Base-by-base conservation (phyloP, 1,140 invertebrate species). In the Pararge aegeria region DNA sequence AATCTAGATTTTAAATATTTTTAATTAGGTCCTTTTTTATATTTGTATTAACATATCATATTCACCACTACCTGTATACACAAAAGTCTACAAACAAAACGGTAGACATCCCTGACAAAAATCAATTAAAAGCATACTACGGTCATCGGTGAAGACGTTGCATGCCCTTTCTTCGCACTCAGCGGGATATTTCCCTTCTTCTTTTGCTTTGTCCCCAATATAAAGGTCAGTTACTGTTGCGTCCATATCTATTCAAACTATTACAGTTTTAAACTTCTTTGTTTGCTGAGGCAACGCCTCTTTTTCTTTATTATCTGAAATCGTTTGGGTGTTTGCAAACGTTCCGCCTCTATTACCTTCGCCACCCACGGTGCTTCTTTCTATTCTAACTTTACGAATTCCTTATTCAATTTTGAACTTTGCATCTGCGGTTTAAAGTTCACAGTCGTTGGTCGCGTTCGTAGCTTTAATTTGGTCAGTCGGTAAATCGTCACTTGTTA, bases 301-400 rank as follows among this genome's bases (percentile, higher is more conserved):
- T 73, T 65, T 77, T 71, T 68, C 57, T 68, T 78, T 70, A 78
- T 74, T 74, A 66, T 68, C 24, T 52, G 30, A 73, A 78, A 77
- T 71, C 70, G 66, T 66, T 75, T 68, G 63, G 61, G 52, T 83
- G 80, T 87, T 87, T 87, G 82, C 78, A 80, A 81, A 85, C 82
- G 66, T 72, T 63, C 80, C 80, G 78, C 78, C 79, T 83, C 49
- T 61, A 60, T 66, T 54, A 62, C 61, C 54, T 57, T 70, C 64
- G 66, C 83, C 83, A 83, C 81, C 81, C 76, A 83, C 78, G 55
- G 80, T 46, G 79, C 15, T 38, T 57, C 68, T 55, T 27, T 59
- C 64, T 56, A 66, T 37, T 62, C 60, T 54, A 44, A 55, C 48
- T 49, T 61, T 38, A 42, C 27, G 37, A 40, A 9, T 40, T 37